These are phyloP conservation scores for Agriopis leucophaearia DNA, from an alignment of 2,888 invertebrate genomes.

Conservation along the genomic window DNA sequence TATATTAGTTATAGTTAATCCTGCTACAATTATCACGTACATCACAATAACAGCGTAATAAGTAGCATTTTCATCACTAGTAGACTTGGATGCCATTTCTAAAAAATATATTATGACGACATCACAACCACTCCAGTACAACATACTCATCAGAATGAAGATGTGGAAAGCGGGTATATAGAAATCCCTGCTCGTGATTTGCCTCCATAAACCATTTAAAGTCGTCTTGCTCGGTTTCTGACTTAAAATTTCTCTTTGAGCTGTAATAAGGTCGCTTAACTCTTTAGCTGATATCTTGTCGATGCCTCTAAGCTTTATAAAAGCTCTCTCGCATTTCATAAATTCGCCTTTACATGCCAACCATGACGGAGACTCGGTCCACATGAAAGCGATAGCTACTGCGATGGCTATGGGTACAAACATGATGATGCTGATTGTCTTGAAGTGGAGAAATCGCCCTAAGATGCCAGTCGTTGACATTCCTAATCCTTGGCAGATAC, in stretches of 20 bases:
- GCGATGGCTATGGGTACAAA: constrained; percentile 17
- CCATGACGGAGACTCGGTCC: constrained; percentile 43
- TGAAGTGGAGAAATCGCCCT: constrained; percentile 27
- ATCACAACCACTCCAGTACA: constrained; percentile 37
- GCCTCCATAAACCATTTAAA: constrained; percentile 7
- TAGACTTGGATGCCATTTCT: constrained; percentile 27
- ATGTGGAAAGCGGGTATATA: constrained; percentile 35
- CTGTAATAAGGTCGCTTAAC: constrained; percentile 26
- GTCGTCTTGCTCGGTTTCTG: not conserved
- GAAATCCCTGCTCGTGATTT: constrained; percentile 32
- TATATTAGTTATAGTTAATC: constrained; percentile 4
- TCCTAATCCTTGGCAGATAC: constrained; percentile 17
- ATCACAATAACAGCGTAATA: constrained; percentile 23
- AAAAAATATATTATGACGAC: constrained; percentile 26
- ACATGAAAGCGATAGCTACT: constrained; percentile 18
- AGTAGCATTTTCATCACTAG: constrained; percentile 21
- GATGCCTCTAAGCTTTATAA: constrained; percentile 33
- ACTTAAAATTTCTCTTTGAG: constrained; percentile 13
- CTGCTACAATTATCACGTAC: constrained; percentile 18
- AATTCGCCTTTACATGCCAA: constrained; percentile 37
- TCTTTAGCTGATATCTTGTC: constrained; percentile 24
- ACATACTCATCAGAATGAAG: constrained; percentile 20
- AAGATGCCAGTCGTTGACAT: constrained; percentile 19
- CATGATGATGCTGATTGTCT: constrained; percentile 21
- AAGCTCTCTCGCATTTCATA: constrained; percentile 26